Base-by-base conservation (phyloP, 2,113 vertebrate genomes). In the Prunella fulvescens region DNA sequence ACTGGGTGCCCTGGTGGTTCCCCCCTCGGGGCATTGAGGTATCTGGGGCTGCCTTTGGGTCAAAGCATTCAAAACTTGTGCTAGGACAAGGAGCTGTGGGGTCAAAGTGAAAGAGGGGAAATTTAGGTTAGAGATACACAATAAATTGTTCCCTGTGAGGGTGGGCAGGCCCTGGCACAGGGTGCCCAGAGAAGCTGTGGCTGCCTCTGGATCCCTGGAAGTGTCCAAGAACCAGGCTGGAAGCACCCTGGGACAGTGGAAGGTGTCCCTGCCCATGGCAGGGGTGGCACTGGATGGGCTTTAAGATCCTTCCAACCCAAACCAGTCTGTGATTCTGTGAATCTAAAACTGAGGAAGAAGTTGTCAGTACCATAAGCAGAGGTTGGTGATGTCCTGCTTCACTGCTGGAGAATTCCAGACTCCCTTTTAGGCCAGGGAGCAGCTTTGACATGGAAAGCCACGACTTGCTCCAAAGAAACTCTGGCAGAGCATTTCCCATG, bases 91-190 rank as follows among this genome's bases (percentile, higher is more conserved):
- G 29, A 23, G 35, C 8, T 14, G 25, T 10, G 79, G 18, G 31
- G 23, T 70, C 79, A 44, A 14, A 56, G 40, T 42, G 56, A 48
- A 62, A 56, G 25, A 42, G 23, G 42, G 26, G 22, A 29, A 44
- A 24, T 37, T 37, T 8, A n/a, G 22, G 12, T 62, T 28, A 16
- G 12, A 56, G 10, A 11, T 19, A 2, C 7, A 24, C 7, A 23
- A 44, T 3, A 12, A 44, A 44, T 70, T 48, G 1, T 33, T 62
- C 22, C 5, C 35, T 44, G 22, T 0, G 31, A 62, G 14, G 35
- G 12, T 35, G 61, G 9, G 0, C 0, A 45, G 54, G n/a, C 24
- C 9, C 47, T 54, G 78, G 70, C 24, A 82, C n/a, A 26, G 24
- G 19, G 5, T 60, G 13, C 6, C 19, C n/a, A 74, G n/a, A 31